Conservation (phyloP, 1,140 invertebrate genomes). For the Ridgeia piscesae region DNA sequence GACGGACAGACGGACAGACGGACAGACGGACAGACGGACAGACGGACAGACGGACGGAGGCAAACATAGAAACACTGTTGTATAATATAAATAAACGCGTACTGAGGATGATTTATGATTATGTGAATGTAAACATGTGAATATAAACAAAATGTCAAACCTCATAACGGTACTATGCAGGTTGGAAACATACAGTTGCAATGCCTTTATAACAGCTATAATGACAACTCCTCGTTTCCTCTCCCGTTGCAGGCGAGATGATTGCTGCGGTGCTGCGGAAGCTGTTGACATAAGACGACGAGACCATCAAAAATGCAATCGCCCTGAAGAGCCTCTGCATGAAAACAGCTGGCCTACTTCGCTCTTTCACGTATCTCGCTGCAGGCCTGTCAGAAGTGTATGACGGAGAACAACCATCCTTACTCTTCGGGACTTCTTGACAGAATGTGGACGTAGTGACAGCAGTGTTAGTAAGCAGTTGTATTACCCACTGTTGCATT, state of each 20-base stretch:
- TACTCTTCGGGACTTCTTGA: background rate
- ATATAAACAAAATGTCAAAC: background rate
- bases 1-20: too few relatives aligned
- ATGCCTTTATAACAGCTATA: background rate
- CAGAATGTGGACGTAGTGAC: background rate
- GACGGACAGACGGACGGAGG: too few relatives aligned
- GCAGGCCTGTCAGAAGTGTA: background rate
- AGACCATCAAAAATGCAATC: background rate
- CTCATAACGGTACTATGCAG: background rate
- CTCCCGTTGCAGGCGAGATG: background rate
- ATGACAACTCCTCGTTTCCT: background rate
- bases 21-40: too few relatives aligned
- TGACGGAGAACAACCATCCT: background rate
- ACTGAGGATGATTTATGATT: background rate
- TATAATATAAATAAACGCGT: too few relatives aligned
- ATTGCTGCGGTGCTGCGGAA: background rate
- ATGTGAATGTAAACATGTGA: background rate
- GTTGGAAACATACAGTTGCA: background rate
- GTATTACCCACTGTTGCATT: background rate
- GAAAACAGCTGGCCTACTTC: background rate
- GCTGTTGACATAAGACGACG: background rate
- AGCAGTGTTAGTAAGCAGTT: background rate
- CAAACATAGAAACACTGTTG: too few relatives aligned
- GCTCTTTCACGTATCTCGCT: background rate
- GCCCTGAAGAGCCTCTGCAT: background rate